phyloP scores from a whole-genome alignment of 2,797 vertebrate genomes.

The Hylomyscus alleni region DNA sequence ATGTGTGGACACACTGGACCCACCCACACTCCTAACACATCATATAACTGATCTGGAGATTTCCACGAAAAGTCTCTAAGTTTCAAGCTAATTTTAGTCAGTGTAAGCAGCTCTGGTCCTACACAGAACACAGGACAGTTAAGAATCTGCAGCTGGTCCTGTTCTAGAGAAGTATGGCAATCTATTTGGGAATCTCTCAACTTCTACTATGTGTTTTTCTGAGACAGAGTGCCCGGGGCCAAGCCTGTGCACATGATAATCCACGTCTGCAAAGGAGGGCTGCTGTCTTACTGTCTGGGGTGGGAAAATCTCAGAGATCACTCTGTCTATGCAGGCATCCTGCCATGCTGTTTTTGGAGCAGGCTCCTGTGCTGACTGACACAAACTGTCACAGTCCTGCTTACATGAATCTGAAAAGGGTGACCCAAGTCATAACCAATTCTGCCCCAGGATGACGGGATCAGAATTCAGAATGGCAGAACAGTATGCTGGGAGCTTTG shows the following conservation, averaged over 20 bases:
- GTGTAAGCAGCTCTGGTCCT: neutral
- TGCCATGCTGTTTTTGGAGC: neutral
- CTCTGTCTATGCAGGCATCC: neutral
- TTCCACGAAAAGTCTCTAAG: neutral
- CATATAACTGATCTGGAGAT: neutral
- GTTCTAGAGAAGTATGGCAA: neutral
- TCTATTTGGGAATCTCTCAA: neutral
- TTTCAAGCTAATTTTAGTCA: constrained; percentile 7
- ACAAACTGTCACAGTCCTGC: neutral
- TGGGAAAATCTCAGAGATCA: neutral
- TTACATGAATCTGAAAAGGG: neutral
- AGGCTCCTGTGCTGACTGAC: neutral
- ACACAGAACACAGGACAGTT: neutral
- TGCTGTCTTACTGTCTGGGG: neutral
- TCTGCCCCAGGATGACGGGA: neutral
- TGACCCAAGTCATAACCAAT: neutral
- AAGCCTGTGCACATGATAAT: neutral
- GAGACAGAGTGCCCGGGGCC: neutral
- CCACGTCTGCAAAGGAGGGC: neutral
- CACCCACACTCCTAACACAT: neutral
- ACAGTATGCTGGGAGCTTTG: neutral
- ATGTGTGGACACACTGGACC: neutral
- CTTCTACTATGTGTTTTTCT: neutral
- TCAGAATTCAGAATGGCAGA: neutral
- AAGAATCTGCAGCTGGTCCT: neutral